Conservation (phyloP, 2,888 invertebrate species). For the Eueremaeus valkanovi region DNA sequence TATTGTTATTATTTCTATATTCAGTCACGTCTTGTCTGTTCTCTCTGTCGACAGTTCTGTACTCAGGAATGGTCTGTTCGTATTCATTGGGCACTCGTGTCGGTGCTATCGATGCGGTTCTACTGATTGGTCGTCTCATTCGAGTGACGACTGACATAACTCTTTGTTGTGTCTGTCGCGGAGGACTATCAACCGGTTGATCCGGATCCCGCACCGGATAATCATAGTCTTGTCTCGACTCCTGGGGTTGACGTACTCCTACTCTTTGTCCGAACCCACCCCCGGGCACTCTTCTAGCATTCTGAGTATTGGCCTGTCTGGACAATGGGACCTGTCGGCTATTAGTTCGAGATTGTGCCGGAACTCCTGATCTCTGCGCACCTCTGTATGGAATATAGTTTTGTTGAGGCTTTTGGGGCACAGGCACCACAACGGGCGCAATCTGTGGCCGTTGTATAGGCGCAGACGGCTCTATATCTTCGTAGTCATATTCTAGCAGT, state of each 20-base stretch:
- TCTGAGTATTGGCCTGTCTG: conserved; percentile 43
- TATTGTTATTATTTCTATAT: conserved; percentile 6
- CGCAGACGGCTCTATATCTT: conserved; percentile 41
- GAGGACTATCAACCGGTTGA: neutral
- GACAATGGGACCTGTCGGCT: conserved; percentile 39
- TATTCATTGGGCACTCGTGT: neutral
- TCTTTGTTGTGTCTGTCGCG: neutral
- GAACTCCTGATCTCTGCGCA: conserved; percentile 40
- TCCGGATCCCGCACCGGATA: neutral
- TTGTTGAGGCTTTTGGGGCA: conserved; percentile 41
- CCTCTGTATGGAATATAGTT: conserved; percentile 43
- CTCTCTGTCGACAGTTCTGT: conserved; percentile 17
- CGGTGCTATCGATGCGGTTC: conserved; percentile 13
- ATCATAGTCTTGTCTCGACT: neutral
- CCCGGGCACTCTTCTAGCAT: conserved; percentile 27
- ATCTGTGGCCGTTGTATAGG: too few relatives aligned
- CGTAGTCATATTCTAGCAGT: conserved; percentile 44
- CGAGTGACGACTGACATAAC: neutral
- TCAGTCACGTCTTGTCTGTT: neutral
- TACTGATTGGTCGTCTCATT: neutral
- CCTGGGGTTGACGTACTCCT: neutral
- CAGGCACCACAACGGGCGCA: too few relatives aligned
- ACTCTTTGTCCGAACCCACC: conserved; percentile 42
- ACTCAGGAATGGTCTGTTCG: neutral
- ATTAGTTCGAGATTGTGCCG: conserved; percentile 31